Conservation (phyloP, 1,140 invertebrate species). For the Papilio dardanus region DNA sequence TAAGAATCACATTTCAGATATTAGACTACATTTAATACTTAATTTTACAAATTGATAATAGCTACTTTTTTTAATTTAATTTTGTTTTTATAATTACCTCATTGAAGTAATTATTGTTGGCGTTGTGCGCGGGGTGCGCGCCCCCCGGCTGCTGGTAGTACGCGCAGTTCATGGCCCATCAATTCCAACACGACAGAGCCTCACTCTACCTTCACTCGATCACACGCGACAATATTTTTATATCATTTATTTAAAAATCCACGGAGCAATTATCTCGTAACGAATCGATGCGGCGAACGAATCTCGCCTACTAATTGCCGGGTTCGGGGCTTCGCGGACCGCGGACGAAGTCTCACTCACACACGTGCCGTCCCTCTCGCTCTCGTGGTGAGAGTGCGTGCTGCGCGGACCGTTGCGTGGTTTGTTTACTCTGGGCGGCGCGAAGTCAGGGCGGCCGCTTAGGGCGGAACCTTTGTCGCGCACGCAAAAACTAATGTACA, state of each 20-base stretch:
- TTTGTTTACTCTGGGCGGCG: conserved; percentile 75
- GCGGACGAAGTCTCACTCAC: conserved; percentile 55
- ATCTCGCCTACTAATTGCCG: conserved; percentile 81
- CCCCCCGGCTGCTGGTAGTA: conserved; percentile 77
- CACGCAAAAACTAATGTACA: conserved; percentile 63
- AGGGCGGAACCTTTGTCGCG: conserved; percentile 62
- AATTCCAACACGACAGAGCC: conserved; percentile 42
- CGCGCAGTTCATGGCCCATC: conserved; percentile 78
- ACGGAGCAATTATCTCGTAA: conserved; percentile 75
- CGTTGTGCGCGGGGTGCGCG: conserved; percentile 72
- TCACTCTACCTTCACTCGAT: conserved; percentile 41
- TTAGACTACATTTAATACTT: no score
- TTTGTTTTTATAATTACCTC: conserved; percentile 61
- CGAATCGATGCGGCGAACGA: conserved; percentile 77
- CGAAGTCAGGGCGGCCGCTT: conserved; percentile 63
- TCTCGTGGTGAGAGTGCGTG: conserved; percentile 39
- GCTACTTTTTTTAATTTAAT: no score
- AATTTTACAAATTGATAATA: no score
- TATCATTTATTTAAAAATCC: conserved; percentile 59
- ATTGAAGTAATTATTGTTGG: conserved; percentile 75
- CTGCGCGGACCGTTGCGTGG: conserved; percentile 42
- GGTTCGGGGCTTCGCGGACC: conserved; percentile 61
- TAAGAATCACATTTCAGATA: no score
- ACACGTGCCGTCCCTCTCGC: conserved; percentile 48
- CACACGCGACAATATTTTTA: conserved; percentile 63